Base-by-base conservation (phyloP, 2,113 vertebrate genomes). In the Uria aalge region DNA sequence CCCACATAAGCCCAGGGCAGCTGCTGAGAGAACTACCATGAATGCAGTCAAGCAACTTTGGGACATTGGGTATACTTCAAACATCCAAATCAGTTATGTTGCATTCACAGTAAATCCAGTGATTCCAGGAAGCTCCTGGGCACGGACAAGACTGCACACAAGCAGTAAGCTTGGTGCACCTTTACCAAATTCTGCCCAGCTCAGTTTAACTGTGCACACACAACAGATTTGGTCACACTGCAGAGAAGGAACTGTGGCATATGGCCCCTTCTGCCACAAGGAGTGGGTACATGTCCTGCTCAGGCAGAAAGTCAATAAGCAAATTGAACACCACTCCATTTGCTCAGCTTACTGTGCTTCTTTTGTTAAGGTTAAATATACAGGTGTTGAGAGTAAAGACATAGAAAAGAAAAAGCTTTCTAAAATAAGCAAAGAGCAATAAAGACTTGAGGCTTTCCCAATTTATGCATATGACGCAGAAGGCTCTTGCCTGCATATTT, bases 301-400 rank as follows among this genome's bases (percentile, higher is more conserved):
- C 89, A 86, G 86, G 72, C 75, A 96, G 79, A 95, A 97, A 94
- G 84, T 47, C 84, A 78, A 52, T 53, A 94, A 94, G 72, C 84
- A 92, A 81, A 91, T 5, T 60, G 56, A 95, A 78, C 36, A 53
- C 30, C 41, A 47, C 32, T 92, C 63, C 75, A 66, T 73, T 94
- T 59, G 53, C 79, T 88, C 30, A 4, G 56, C 45, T 88, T 38
- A 82, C 77, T 36, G 15, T 41, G 66, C 57, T 76, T 50, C 80
- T 94, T 91, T 79, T 63, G 29, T 88, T 69, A 87, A 75, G 45
- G 80, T 85, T 63, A 90, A 85, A 80, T 23, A 90, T 34, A 88
- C 22, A 83, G 43, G 38, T 0, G 0, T 53, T 72, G 32, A 85
- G 57, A 91, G 12, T 53, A 76, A 93, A 81, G 45, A 71, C 9